These are phyloP conservation scores for Netelia fuscicornis DNA, from an alignment of 2,888 invertebrate genomes.

Conservation along the genomic window DNA sequence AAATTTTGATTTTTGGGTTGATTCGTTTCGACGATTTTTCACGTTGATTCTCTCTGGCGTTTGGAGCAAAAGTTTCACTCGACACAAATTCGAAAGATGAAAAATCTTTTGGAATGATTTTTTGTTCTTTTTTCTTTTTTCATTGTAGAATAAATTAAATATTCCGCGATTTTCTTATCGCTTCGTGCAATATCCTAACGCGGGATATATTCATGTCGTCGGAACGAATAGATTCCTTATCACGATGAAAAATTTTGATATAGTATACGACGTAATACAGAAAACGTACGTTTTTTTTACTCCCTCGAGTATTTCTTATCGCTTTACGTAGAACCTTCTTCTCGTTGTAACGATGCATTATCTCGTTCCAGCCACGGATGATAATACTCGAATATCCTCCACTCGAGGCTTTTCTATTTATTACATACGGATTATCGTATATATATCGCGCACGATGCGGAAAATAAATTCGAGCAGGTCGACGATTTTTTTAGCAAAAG, in stretches of 20 bases:
- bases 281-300: conserved; percentile 13
- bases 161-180: background rate
- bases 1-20: too few species aligned
- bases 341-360: conserved; percentile 47
- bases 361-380: conserved; percentile 48
- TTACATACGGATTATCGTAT: conserved; percentile 56
- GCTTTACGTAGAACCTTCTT: conserved; percentile 38
- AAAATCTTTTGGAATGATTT: too few species aligned
- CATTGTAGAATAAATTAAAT: too few species aligned
- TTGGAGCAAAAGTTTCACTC: too few species aligned
- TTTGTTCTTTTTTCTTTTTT: too few species aligned
- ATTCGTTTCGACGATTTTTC: too few species aligned
- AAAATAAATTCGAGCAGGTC: conserved; percentile 35
- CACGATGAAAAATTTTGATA: conserved; percentile 25
- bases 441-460: conserved; percentile 39
- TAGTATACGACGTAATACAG: conserved; percentile 21
- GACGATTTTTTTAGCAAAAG: background rate
- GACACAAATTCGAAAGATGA: too few species aligned
- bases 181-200: background rate
- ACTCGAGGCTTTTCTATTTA: conserved; percentile 44
- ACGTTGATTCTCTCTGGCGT: too few species aligned
- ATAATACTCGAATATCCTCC: conserved; percentile 28
- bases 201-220: background rate
- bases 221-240: conserved; percentile 5
- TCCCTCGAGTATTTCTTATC: conserved; percentile 55